These are phyloP conservation scores for Meloidogyne exigua DNA, from an alignment of 1,140 invertebrate species.

Conservation along the genomic window DNA sequence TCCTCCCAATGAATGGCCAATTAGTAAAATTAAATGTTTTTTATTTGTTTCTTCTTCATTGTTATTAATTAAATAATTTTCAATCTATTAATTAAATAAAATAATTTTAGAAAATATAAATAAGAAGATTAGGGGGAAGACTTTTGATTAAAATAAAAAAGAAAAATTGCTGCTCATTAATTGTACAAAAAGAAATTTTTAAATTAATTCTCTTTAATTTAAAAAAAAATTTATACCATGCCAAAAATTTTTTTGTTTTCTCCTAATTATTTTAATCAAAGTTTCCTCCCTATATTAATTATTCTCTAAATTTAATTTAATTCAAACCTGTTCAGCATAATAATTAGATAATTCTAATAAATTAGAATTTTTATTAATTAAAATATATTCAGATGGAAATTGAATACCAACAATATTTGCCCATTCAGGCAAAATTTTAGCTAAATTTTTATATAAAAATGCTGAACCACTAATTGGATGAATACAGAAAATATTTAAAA, in stretches of 20 bases:
- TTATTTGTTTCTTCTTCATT: not conserved
- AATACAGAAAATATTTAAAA: slow-evolving; percentile 45
- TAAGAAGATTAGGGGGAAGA: too few species aligned
- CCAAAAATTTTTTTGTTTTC: too few species aligned
- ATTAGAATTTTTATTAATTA: not conserved
- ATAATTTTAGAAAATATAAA: too few species aligned
- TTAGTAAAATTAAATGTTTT: slow-evolving; percentile 34
- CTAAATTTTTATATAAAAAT: slow-evolving; percentile 48
- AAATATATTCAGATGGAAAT: slow-evolving; percentile 27
- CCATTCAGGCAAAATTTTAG: slow-evolving; percentile 38
- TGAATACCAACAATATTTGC: slow-evolving; percentile 50
- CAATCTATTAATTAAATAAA: slow-evolving; percentile 31
- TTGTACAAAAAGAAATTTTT: too few species aligned
- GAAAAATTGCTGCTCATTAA: too few species aligned
- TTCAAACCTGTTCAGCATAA: slow-evolving; percentile 44
- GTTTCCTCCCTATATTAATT: not conserved
- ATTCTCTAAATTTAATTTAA: slow-evolving; percentile 7
- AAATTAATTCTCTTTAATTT: too few species aligned
- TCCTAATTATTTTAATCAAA: slow-evolving; percentile 29
- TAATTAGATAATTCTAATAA: slow-evolving; percentile 47
- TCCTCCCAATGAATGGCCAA: slow-evolving; percentile 54
- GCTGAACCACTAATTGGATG: slow-evolving; percentile 54
- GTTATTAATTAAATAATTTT: not conserved
- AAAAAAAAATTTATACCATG: too few species aligned
- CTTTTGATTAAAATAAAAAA: too few species aligned